These are phyloP conservation scores for Neomonachus schauinslandi DNA, from an alignment of 2,113 vertebrate species.

Conservation along the genomic window DNA sequence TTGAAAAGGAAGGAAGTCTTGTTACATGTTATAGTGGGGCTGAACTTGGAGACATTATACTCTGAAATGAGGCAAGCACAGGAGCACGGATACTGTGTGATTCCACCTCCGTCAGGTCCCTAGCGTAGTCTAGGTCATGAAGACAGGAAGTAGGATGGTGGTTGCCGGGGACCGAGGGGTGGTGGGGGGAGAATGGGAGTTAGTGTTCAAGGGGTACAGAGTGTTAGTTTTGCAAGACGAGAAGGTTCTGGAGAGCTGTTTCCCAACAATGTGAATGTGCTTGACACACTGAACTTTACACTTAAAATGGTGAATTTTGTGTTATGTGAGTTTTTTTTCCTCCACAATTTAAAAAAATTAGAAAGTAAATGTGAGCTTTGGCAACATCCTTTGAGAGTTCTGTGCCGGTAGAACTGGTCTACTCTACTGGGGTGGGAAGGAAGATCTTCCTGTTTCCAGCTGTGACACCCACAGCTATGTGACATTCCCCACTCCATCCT, in stretches of 20 bases:
- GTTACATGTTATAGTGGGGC: accelerated
- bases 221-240: neutral
- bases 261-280: neutral
- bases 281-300: neutral
- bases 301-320: neutral
- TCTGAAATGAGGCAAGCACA: neutral
- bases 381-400: neutral
- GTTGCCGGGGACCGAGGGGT: neutral
- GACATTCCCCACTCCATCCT: neutral
- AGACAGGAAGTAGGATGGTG: neutral
- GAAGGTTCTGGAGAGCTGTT: neutral
- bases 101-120: accelerated
- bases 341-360: neutral
- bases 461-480: accelerated
- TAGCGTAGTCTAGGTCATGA: accelerated
- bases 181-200: accelerated
- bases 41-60: neutral
- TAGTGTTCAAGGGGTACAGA: neutral
- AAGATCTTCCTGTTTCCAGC: neutral
- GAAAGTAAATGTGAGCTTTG: neutral
- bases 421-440: accelerated
- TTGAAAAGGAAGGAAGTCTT: neutral
- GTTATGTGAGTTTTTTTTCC: neutral
- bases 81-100: neutral
- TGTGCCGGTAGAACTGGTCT: accelerated